Base-by-base conservation (phyloP, 2,113 vertebrate genomes). In the Salvelinus namaycush region DNA sequence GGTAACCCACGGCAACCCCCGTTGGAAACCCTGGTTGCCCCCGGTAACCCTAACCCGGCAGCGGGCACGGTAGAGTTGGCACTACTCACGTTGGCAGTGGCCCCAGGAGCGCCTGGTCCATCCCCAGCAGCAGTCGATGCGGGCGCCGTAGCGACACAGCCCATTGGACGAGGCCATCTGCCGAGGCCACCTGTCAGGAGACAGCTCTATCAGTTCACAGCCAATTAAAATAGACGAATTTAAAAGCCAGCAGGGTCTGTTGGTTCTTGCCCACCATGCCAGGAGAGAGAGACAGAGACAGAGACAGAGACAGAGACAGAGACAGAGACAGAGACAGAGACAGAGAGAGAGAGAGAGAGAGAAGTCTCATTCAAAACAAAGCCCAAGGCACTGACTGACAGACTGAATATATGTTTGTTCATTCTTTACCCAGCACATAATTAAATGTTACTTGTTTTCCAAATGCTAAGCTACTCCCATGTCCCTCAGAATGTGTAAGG, bases 71-170 rank as follows among this genome's bases (percentile, higher is more conserved):
- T 76, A 75, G 77, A 26, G 49, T 49, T 49, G 78, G 22, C 0
- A 65, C 81, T 92, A 99, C 98, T 99, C 95, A 99, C 98, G 97
- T 84, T 97, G 97, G 91, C 98, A 99, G 6, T 96, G 97, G 81
- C 96, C 96, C 97, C 97, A 97, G 77, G 97, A 91, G 74, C 91
- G 91, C 0, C 95, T 94, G 0, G 93, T 94, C 97, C 97, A 99
- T 80, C 97, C 98, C 98, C 97, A 99, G 94, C 98, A 99, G 95
- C 98, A 99, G 92, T 97, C 97, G 68, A 97, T 91, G 76, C 96
- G 93, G 81, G 91, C 91, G 4, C 96, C 98, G 27, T 97, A 99
- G 0, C 94, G 96, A 81, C 98, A 99, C 54, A 99, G 89, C 78
- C 98, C 97, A 29, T 90, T 79, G 8, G 96, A 94, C 0, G 96